These are phyloP conservation scores for Plutomurus gul DNA, from an alignment of 1,140 invertebrate genomes.

Conservation along the genomic window DNA sequence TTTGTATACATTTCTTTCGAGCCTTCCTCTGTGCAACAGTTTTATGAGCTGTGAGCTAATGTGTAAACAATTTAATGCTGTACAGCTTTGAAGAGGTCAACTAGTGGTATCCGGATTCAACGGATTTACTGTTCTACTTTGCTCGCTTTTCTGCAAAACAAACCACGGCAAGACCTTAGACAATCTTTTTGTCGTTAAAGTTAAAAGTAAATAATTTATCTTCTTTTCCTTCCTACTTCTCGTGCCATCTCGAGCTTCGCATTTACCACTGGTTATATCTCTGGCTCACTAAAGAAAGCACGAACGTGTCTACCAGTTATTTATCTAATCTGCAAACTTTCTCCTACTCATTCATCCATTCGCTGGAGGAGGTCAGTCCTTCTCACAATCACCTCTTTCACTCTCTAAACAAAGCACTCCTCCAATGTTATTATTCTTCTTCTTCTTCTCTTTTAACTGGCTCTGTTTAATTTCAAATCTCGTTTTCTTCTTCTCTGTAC, in stretches of 20 bases:
- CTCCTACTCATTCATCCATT: conserved; percentile 4
- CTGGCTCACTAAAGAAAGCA: no score
- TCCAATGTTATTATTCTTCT: background rate
- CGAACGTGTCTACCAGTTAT: no score
- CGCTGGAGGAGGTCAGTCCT: background rate
- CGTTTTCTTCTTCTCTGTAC: background rate
- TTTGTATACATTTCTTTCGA: background rate
- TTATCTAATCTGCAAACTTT: conserved; percentile 10
- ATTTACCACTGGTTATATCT: background rate
- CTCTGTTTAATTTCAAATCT: background rate
- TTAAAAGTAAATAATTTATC: conserved; percentile 7
- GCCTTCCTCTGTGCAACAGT: conserved; percentile 11
- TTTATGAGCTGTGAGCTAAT: background rate
- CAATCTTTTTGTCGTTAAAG: background rate
- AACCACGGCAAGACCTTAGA: background rate
- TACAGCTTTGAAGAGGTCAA: background rate
- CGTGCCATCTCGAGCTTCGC: background rate
- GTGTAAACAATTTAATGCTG: no score
- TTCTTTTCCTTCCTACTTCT: background rate
- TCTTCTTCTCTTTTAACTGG: background rate
- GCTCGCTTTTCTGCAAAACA: background rate
- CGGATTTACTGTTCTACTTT: background rate
- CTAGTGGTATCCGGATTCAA: background rate
- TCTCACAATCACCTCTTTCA: background rate
- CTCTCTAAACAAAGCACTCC: background rate